Percentiles rank a stretch among this genome's conserved stretches.
Evolutionary conservation across 1,140 invertebrate genomes (phyloP).

Genomic region (Planococcus citri): DNA sequence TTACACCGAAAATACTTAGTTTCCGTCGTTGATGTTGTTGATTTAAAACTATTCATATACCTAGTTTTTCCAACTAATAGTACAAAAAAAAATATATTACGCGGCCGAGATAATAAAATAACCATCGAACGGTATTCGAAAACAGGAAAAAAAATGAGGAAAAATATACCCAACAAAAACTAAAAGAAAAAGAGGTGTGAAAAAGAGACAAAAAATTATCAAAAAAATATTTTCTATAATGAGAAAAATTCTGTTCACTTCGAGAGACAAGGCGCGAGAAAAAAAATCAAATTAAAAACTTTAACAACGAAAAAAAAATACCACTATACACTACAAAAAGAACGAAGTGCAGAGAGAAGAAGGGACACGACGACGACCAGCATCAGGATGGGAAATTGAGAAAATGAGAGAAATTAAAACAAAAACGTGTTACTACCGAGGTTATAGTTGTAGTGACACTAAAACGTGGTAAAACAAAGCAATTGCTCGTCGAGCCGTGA

Average conservation of each 20-base stretch:
- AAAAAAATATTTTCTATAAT: not conserved
- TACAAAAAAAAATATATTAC: too few relatives aligned
- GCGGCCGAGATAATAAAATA: not conserved
- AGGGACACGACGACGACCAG: too few relatives aligned
- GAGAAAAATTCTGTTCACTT: not conserved
- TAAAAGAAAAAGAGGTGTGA: too few relatives aligned
- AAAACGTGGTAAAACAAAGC: conserved; percentile 3
- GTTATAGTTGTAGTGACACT: not conserved
- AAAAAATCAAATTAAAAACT: conserved; percentile 4
- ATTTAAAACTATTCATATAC: too few relatives aligned
- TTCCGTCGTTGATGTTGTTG: too few relatives aligned
- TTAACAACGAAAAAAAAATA: not conserved
- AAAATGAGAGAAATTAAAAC: not conserved
- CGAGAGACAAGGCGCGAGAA: not conserved
- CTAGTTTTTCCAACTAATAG: too few relatives aligned
- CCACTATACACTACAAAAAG: not conserved
- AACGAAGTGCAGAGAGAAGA: not conserved
- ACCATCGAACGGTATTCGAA: not conserved
- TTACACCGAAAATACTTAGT: too few relatives aligned
- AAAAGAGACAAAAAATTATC: not conserved
- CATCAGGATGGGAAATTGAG: too few relatives aligned
- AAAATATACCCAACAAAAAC: too few relatives aligned
- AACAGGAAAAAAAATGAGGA: too few relatives aligned
- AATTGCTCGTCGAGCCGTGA: conserved; percentile 5
- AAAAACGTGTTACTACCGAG: not conserved